Evolutionary conservation across 1,140 invertebrate genomes (phyloP).

Genomic region (Catajapyx aquilonaris): DNA sequence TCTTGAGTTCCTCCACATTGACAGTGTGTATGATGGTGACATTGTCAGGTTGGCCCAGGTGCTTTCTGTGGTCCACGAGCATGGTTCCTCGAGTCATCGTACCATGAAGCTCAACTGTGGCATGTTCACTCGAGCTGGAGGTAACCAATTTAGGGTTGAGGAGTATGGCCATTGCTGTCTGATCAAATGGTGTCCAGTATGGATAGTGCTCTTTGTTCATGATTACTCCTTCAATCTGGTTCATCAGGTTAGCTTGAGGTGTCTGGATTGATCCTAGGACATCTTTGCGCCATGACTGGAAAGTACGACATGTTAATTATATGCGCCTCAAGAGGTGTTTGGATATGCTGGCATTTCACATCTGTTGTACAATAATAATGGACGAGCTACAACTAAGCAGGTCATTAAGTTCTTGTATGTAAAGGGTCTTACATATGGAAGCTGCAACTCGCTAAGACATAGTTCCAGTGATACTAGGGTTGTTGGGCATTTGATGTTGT

Average conservation of each 20-base stretch:
- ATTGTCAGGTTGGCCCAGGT: too few species aligned
- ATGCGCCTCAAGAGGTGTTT: not conserved
- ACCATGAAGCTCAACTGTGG: slow-evolving; percentile 1
- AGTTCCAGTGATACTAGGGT: slow-evolving; percentile 17
- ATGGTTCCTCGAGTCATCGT: not conserved
- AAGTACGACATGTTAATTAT: not conserved
- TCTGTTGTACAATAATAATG: not conserved
- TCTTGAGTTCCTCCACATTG: too few species aligned
- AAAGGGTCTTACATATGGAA: slow-evolving; percentile 5
- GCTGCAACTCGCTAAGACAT: slow-evolving; percentile 6
- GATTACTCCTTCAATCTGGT: slow-evolving; percentile 13
- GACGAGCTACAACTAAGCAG: slow-evolving; percentile 1
- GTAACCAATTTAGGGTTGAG: not conserved
- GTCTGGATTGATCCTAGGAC: slow-evolving; percentile 10
- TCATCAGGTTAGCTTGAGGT: slow-evolving; percentile 12
- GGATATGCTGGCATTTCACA: not conserved
- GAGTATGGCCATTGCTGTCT: slow-evolving; percentile 13
- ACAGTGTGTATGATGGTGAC: too few species aligned
- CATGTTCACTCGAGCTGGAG: not conserved
- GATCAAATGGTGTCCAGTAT: slow-evolving; percentile 14
- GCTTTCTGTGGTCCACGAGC: not conserved
- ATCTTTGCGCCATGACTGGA: slow-evolving; percentile 11
- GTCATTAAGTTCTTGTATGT: not conserved
- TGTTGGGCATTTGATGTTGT: slow-evolving; percentile 13
- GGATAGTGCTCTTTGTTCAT: slow-evolving; percentile 7